Evolutionary conservation across 2,797 vertebrate species (phyloP).

Genomic region (Siniperca undulata): DNA sequence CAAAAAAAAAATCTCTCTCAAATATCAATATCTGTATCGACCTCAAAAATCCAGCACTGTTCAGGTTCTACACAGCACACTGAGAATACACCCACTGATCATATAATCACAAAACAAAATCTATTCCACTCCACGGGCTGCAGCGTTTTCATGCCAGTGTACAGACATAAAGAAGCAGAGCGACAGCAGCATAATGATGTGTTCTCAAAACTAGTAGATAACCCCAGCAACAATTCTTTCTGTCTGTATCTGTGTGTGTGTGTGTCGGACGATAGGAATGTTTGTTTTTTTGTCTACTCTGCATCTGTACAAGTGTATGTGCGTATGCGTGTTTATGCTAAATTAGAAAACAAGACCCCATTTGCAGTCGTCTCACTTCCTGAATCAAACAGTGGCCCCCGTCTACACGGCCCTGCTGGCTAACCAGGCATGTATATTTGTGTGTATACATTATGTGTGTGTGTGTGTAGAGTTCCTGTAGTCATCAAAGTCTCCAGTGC

Average conservation of each 20-base stretch:
- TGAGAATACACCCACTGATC: background rate
- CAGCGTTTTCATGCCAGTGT: background rate
- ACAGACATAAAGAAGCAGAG: background rate
- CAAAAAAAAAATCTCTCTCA: background rate
- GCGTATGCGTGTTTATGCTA: background rate
- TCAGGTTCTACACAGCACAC: background rate
- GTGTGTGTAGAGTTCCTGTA: background rate
- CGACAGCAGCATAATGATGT: background rate
- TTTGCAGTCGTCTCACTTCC: slow-evolving; percentile 25
- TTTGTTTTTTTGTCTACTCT: slow-evolving; percentile 2
- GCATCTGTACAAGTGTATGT: background rate
- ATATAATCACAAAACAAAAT: slow-evolving; percentile 21
- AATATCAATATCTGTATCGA: background rate
- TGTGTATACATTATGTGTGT: background rate
- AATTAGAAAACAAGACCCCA: slow-evolving; percentile 18
- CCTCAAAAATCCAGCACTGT: background rate
- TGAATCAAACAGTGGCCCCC: slow-evolving; percentile 38
- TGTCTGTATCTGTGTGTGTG: background rate
- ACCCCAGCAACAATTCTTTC: background rate
- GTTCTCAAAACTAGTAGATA: slow-evolving; percentile 1
- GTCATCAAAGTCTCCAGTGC: slow-evolving; percentile 50
- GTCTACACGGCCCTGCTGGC: slow-evolving; percentile 10
- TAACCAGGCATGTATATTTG: background rate
- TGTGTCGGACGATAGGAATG: background rate
- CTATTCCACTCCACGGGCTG: background rate